Conservation (phyloP, 2,113 vertebrate species). For the Cyanistes caeruleus region DNA sequence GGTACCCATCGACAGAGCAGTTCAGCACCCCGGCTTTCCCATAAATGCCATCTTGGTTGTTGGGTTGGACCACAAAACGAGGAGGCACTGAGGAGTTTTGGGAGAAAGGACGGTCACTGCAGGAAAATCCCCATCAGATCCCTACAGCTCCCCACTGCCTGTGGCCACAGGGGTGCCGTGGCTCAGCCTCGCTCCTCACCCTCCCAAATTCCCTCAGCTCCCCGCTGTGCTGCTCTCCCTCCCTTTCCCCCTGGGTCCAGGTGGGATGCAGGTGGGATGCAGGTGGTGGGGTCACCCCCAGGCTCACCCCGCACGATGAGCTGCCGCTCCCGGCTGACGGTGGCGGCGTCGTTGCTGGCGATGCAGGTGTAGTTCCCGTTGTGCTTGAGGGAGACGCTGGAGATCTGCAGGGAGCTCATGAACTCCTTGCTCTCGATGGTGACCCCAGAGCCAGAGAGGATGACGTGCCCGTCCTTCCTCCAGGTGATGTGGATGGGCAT, state of each 20-base stretch:
- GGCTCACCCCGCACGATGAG: slow-evolving; percentile 93
- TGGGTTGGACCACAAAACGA: slow-evolving; percentile 95
- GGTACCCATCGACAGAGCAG: slow-evolving; percentile 96
- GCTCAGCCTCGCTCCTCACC: not conserved
- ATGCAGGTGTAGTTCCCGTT: slow-evolving; percentile 99
- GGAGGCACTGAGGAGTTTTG: slow-evolving; percentile 84
- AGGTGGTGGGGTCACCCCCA: rapidly evolving
- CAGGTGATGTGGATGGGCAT: slow-evolving; percentile 99
- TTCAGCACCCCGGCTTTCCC: slow-evolving; percentile 95
- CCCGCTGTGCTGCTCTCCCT: rapidly evolving
- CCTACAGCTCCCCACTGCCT: rapidly evolving
- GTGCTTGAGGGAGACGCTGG: slow-evolving; percentile 96
- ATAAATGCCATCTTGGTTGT: slow-evolving; percentile 98
- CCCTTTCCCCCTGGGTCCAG: rapidly evolving
- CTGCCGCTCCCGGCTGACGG: slow-evolving; percentile 94
- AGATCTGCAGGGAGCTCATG: slow-evolving; percentile 99
- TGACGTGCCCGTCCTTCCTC: slow-evolving; percentile 97
- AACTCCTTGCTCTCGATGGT: slow-evolving; percentile 99
- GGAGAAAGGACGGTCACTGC: not conserved
- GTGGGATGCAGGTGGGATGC: rapidly evolving
- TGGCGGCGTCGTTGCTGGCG: slow-evolving; percentile 94
- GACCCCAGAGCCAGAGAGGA: slow-evolving; percentile 90
- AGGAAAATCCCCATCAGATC: not conserved
- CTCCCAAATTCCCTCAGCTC: not conserved
- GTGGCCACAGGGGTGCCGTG: rapidly evolving